A percentile compares a stretch with the other conserved stretches of the same genome.
phyloP scores from a whole-genome alignment of 2,113 vertebrate genomes.

The Crotalus helleri region DNA sequence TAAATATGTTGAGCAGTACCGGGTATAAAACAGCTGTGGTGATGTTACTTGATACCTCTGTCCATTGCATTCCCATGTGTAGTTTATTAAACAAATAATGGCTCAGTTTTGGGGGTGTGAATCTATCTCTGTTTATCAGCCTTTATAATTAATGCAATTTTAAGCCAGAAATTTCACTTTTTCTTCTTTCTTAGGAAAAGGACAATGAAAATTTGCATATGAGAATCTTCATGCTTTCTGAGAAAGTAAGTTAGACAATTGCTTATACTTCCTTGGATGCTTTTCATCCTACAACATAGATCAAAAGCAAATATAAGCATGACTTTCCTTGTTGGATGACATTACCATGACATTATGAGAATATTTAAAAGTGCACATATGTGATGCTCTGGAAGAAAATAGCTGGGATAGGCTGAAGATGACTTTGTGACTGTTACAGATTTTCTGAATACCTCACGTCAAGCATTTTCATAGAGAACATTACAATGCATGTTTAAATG shows the following conservation, averaged over 20 bases:
- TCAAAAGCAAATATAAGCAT: not conserved
- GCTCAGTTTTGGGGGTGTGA: not conserved
- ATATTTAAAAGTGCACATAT: not conserved
- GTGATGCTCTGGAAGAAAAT: no score
- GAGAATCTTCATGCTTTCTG: conserved; percentile 21
- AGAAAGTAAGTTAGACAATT: not conserved
- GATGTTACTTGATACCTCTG: not conserved
- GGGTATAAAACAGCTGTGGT: not conserved
- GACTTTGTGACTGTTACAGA: not conserved
- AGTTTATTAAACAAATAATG: not conserved
- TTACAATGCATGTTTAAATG: not conserved
- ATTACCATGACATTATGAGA: not conserved
- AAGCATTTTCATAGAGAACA: not conserved
- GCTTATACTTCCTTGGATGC: not conserved
- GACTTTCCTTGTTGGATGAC: not conserved
- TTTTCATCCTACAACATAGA: not conserved
- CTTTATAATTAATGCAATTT: not conserved
- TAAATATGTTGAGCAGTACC: not conserved
- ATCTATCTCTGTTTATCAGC: not conserved
- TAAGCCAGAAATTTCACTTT: not conserved
- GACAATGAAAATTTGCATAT: conserved; percentile 29
- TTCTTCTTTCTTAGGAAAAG: conserved; percentile 16
- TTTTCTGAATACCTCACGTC: not conserved
- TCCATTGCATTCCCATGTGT: not conserved
- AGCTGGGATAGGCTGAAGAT: not conserved